Evolutionary conservation across 1,140 invertebrate species (phyloP).

Genomic region (Carposina sasakii): DNA sequence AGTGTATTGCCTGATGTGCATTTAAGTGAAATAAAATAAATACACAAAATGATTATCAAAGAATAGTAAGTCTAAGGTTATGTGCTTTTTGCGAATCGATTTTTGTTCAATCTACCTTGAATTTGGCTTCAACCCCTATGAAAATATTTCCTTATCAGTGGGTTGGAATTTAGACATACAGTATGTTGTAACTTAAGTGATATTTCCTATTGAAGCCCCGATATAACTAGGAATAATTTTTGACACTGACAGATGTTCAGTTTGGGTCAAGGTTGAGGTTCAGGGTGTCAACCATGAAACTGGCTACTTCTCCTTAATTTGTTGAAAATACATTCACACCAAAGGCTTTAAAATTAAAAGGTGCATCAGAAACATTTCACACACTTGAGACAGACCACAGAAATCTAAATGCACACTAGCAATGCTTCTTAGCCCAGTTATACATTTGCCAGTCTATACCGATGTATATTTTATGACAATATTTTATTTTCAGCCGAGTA

Average conservation of each 20-base stretch:
- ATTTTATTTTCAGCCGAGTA: constrained; percentile 60
- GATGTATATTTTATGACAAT: too few relatives aligned
- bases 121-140: constrained; percentile 14
- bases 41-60: constrained; percentile 67
- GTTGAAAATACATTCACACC: neutral
- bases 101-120: constrained; percentile 36
- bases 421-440: too few relatives aligned
- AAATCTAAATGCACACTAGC: too few relatives aligned
- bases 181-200: neutral
- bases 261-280: constrained; percentile 40
- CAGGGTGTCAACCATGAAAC: constrained; percentile 1
- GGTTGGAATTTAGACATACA: neutral
- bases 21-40: constrained; percentile 62
- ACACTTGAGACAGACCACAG: too few relatives aligned
- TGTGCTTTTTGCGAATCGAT: constrained; percentile 57
- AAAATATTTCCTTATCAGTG: constrained; percentile 26
- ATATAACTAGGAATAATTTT: neutral
- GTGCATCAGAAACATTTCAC: too few relatives aligned
- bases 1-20: constrained; percentile 67
- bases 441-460: too few relatives aligned
- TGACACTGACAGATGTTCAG: constrained; percentile 45
- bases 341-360: too few relatives aligned
- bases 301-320: constrained; percentile 8
- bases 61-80: constrained; percentile 69
- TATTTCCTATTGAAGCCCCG: neutral